Conservation (phyloP, 2,113 vertebrate genomes). For the Erythrocebus patas region DNA sequence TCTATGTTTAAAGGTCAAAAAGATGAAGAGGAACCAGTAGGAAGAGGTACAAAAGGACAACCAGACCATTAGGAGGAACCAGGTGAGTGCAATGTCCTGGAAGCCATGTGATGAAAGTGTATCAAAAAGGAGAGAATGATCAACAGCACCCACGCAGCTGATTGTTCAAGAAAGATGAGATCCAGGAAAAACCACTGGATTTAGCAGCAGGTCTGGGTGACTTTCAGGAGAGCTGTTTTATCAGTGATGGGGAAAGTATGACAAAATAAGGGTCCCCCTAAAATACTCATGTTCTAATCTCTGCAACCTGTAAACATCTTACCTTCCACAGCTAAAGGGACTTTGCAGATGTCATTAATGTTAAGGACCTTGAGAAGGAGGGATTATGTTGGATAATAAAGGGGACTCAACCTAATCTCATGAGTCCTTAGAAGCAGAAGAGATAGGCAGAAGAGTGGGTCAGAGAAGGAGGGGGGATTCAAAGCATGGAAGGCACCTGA, state of each 20-base stretch:
- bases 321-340: background rate
- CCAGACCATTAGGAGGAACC: background rate
- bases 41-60: background rate
- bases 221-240: background rate
- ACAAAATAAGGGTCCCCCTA: background rate
- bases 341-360: background rate
- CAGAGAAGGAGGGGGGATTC: background rate
- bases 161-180: background rate
- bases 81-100: background rate
- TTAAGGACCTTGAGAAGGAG: background rate
- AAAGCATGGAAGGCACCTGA: no score
- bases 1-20: background rate
- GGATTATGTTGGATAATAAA: background rate
- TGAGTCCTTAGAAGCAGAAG: background rate
- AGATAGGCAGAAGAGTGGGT: background rate
- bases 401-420: background rate
- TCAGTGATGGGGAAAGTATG: accelerated
- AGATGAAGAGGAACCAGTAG: background rate
- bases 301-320: background rate
- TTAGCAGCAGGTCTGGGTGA: background rate
- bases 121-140: background rate
- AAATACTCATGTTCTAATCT: accelerated
- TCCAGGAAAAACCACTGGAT: no score
- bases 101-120: background rate
- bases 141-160: background rate